Conservation (phyloP, 2,113 vertebrate genomes). For the Nipponia nippon region DNA sequence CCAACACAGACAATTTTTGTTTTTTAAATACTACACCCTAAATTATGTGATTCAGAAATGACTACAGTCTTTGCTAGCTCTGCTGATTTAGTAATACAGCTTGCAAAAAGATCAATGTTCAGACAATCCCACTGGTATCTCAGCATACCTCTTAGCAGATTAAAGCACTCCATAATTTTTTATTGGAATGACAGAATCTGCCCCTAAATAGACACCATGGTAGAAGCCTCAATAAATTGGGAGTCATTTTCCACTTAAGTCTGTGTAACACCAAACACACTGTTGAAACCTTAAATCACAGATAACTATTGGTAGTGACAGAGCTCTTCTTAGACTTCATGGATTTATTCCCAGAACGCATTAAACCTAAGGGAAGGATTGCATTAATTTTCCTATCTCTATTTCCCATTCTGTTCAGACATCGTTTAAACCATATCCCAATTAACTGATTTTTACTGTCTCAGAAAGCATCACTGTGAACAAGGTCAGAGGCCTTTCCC, state of each 20-base stretch:
- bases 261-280: not conserved
- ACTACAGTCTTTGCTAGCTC: not conserved
- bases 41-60: not conserved
- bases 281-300: constrained; percentile 1
- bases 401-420: not conserved
- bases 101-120: not conserved
- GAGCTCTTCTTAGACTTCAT: not conserved
- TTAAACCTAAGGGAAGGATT: not conserved
- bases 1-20: not conserved
- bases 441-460: not conserved
- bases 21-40: not conserved
- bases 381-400: not conserved
- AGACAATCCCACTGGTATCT: not conserved
- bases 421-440: not conserved
- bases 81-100: not conserved
- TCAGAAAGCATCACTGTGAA: not conserved
- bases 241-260: not conserved
- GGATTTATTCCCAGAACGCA: not conserved
- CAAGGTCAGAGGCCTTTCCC: not conserved
- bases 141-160: not conserved
- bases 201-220: not conserved
- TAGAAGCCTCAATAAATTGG: not conserved
- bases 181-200: not conserved
- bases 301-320: not conserved
- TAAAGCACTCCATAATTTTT: constrained; percentile 20